Evolutionary conservation across 2,113 vertebrate species (phyloP), one percentile per base, ranked within the genome.

Genomic region (Todiramphus saurophagus): DNA sequence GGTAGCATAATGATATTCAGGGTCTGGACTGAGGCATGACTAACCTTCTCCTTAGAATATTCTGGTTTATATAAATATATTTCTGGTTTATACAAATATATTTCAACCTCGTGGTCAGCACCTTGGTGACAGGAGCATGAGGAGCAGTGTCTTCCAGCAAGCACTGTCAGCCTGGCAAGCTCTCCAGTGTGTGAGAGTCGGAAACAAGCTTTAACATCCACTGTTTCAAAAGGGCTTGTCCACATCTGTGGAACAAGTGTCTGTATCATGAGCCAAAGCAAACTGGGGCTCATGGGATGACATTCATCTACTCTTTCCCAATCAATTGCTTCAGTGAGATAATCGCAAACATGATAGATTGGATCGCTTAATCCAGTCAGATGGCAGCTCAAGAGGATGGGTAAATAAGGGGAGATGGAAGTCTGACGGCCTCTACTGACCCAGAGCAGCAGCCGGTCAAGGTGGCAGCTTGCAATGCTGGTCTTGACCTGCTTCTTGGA

Each of bases 281-380:
- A 90, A 89, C 37, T 4, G 10, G 14, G 46, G 41, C 90, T 95
- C 74, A 20, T 2, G 33, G 86, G 80, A 83, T 41, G 63, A 10
- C 77, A 48, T 89, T 73, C 50, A 87, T 63, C 80, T 78, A 11
- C 58, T 64, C 80, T 44, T 83, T 94, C 80, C 83, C 80, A 91
- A 89, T 84, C 94, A 96, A 73, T 87, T 69, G 74, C 80, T 93
- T 87, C 86, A 91, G 83, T 50, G 77, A 89, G 90, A 95, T 97
- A 84, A 96, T 84, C 10, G 3, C 86, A 95, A 89, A 82, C 74
- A n/a, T 79, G 94, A 94, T 91, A 92, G 91, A 93, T 93, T 33
- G 13, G 69, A 76, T 94, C 91, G 58, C 94, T 89, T 95, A 92
- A 91, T 94, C 92, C 83, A 41, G 95, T 92, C 62, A 90, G 80